These are phyloP conservation scores for Hesperophylax magnus DNA, from an alignment of 1,140 invertebrate genomes.

Conservation along the genomic window DNA sequence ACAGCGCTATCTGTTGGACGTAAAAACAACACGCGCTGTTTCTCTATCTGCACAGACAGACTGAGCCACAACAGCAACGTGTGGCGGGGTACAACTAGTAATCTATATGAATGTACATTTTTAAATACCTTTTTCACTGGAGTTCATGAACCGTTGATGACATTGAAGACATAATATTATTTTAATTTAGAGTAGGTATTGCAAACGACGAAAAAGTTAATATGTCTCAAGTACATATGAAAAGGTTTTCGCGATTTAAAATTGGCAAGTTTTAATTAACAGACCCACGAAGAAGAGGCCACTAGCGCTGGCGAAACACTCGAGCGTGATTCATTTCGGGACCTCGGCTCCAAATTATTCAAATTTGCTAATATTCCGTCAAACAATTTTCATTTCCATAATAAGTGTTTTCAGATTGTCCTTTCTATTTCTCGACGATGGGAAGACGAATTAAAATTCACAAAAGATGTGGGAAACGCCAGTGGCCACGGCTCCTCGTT, in stretches of 20 bases:
- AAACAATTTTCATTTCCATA: constrained; percentile 49
- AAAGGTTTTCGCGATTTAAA: not conserved
- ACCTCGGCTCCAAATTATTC: constrained; percentile 47
- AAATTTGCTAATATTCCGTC: constrained; percentile 48
- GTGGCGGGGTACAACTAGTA: no score
- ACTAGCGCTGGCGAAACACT: constrained; percentile 27
- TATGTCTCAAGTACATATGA: no score
- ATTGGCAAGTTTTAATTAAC: constrained; percentile 7
- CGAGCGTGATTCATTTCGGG: constrained; percentile 26
- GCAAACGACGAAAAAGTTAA: no score
- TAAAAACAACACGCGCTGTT: no score
- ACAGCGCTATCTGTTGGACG: no score
- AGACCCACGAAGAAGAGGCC: not conserved
- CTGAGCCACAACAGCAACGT: no score
- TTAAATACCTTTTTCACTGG: no score
- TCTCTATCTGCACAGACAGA: no score
- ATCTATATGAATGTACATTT: no score
- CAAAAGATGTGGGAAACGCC: constrained; percentile 49
- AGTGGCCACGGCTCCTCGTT: constrained; percentile 37
- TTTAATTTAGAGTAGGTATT: no score
- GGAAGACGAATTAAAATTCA: constrained; percentile 53
- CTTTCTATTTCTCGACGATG: constrained; percentile 45
- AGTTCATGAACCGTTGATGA: no score
- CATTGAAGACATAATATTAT: no score
- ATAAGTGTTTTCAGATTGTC: constrained; percentile 51